Percentiles rank a stretch among this genome's conserved stretches.
phyloP scores from a whole-genome alignment of 2,113 vertebrate genomes.

The Semnornis frantzii region DNA sequence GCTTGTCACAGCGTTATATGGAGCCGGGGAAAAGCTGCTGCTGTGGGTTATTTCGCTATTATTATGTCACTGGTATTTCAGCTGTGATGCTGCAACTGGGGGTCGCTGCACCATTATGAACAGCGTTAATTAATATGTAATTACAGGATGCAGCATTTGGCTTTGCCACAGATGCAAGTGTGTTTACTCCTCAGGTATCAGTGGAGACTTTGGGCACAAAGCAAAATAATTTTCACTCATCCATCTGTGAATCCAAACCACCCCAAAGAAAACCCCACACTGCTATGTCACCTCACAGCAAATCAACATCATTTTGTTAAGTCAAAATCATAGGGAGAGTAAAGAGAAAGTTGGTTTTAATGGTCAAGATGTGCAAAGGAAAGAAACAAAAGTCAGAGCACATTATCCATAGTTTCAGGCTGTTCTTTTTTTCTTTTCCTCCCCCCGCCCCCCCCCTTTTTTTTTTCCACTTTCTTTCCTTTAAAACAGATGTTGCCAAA shows the following conservation, averaged over 20 bases:
- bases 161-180: rapidly evolving
- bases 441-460: too few relatives aligned
- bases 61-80: not conserved
- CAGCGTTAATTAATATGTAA: rapidly evolving
- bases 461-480: not conserved
- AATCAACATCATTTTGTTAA: rapidly evolving
- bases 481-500: not conserved
- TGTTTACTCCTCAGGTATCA: rapidly evolving
- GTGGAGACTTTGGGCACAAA: rapidly evolving
- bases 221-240: rapidly evolving
- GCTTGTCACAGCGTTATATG: not conserved
- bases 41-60: not conserved
- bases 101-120: rapidly evolving
- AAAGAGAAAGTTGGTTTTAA: not conserved
- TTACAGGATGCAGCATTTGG: rapidly evolving
- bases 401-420: not conserved
- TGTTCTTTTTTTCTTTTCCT: not conserved
- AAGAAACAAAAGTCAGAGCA: not conserved
- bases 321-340: not conserved
- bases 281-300: rapidly evolving
- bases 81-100: rapidly evolving
- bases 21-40: not conserved
- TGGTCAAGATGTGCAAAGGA: not conserved
- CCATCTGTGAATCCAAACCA: not conserved
- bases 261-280: rapidly evolving